A percentile compares a stretch with the other conserved stretches of the same genome.
Evolutionary conservation across 1,140 invertebrate genomes (phyloP).

Genomic region (Hyposmocoma kahamanoa): DNA sequence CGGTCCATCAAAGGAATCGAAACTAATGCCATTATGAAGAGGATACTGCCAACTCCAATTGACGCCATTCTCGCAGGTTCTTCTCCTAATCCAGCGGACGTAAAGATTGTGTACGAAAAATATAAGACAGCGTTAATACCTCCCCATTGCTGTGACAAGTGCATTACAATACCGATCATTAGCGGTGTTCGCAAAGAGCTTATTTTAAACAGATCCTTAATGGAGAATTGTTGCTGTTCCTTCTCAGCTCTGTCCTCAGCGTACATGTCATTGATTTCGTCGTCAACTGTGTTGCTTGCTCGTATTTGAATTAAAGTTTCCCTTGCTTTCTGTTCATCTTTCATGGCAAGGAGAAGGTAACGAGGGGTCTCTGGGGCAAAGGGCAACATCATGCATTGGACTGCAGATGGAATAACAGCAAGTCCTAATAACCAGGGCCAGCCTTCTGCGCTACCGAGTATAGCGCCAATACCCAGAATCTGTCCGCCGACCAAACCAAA

Average conservation of each 20-base stretch:
- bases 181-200: constrained; percentile 86
- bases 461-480: constrained; percentile 88
- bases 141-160: constrained; percentile 95
- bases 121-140: constrained; percentile 96
- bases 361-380: constrained; percentile 89
- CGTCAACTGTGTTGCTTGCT: constrained; percentile 78
- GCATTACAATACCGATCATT: constrained; percentile 94
- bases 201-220: constrained; percentile 86
- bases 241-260: constrained; percentile 89
- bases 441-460: constrained; percentile 87
- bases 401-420: constrained; percentile 85
- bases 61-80: constrained; percentile 88
- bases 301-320: constrained; percentile 65
- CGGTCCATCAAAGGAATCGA: constrained; percentile 95
- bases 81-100: constrained; percentile 84
- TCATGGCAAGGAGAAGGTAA: constrained; percentile 87
- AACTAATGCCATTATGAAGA: constrained; percentile 94
- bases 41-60: constrained; percentile 93
- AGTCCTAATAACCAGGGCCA: constrained; percentile 90
- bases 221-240: constrained; percentile 86
- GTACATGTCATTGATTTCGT: constrained; percentile 93
- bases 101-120: constrained; percentile 91
- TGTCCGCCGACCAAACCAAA: constrained; percentile 89
- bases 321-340: constrained; percentile 89
- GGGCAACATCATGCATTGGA: constrained; percentile 88